A percentile compares a stretch with the other conserved stretches of the same genome.
phyloP scores from a whole-genome alignment of 1,140 invertebrate genomes.

The Zaprionus lachaisei region DNA sequence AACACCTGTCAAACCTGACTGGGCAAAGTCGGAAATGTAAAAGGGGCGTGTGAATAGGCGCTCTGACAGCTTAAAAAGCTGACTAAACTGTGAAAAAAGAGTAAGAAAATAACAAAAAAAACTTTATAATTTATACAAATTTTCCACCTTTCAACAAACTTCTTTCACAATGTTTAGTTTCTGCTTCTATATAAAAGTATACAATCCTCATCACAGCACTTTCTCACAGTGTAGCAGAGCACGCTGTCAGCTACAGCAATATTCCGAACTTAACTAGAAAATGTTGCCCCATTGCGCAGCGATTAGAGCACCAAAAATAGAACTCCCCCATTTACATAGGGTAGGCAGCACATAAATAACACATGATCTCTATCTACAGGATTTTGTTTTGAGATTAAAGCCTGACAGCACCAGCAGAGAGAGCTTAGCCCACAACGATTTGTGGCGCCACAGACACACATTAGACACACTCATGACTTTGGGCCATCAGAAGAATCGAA shows the following conservation, averaged over 20 bases:
- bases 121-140: constrained; percentile 6
- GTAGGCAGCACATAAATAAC: constrained; percentile 27
- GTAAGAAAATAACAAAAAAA: background rate
- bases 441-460: constrained; percentile 17
- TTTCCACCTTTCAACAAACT: constrained; percentile 20
- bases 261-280: constrained; percentile 4
- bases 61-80: background rate
- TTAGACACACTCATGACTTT: constrained; percentile 21
- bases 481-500: background rate
- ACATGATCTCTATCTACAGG: constrained; percentile 15
- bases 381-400: constrained; percentile 16
- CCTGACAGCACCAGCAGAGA: constrained; percentile 15
- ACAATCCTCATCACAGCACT: background rate
- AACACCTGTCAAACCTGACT: constrained; percentile 57
- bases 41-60: background rate
- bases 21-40: constrained; percentile 15
- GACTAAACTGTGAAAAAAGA: background rate
- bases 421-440: constrained; percentile 25
- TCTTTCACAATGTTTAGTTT: background rate
- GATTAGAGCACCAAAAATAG: constrained; percentile 30
- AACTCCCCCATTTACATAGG: constrained; percentile 10
- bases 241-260: background rate
- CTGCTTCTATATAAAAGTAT: no score
- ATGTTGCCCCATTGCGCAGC: background rate
- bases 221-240: background rate